These are phyloP conservation scores for Drepana arcuata DNA, from an alignment of 1,140 invertebrate genomes.

Conservation along the genomic window DNA sequence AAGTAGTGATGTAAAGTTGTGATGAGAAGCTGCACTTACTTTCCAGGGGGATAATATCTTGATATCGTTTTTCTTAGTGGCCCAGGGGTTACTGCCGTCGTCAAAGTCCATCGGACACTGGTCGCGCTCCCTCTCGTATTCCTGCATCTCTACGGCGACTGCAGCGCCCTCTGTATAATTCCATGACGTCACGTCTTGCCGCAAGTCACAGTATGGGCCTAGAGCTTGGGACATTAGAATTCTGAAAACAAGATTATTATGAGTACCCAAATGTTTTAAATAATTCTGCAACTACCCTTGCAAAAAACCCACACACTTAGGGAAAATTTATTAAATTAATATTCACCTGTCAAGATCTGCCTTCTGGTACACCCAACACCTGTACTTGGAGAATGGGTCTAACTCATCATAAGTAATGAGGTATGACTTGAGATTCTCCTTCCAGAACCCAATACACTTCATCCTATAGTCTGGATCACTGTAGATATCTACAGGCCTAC, in stretches of 20 bases:
- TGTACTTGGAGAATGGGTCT: slow-evolving; percentile 95
- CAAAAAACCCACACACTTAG: too few species aligned
- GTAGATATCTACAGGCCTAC: slow-evolving; percentile 94
- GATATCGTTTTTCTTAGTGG: slow-evolving; percentile 78
- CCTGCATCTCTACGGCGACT: slow-evolving; percentile 90
- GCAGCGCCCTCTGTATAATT: slow-evolving; percentile 93
- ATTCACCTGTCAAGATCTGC: slow-evolving; percentile 88
- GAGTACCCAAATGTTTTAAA: too few species aligned
- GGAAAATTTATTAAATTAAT: too few species aligned
- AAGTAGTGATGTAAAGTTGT: too few species aligned
- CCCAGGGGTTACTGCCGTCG: slow-evolving; percentile 91
- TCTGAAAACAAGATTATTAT: slow-evolving; percentile 47
- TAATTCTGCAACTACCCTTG: too few species aligned
- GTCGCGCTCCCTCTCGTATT: slow-evolving; percentile 94
- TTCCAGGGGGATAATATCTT: too few species aligned
- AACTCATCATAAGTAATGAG: slow-evolving; percentile 96
- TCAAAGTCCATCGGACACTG: slow-evolving; percentile 96
- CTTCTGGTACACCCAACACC: slow-evolving; percentile 98
- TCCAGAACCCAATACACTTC: slow-evolving; percentile 98
- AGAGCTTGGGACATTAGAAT: slow-evolving; percentile 78
- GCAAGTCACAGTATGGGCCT: slow-evolving; percentile 91
- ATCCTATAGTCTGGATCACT: slow-evolving; percentile 97
- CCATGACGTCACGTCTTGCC: slow-evolving; percentile 91
- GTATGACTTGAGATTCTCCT: slow-evolving; percentile 98
- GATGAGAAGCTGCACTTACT: too few species aligned